Evolutionary conservation across 2,888 invertebrate species (phyloP), one percentile per base, ranked within the genome.

Genomic region (Erynnis tages): DNA sequence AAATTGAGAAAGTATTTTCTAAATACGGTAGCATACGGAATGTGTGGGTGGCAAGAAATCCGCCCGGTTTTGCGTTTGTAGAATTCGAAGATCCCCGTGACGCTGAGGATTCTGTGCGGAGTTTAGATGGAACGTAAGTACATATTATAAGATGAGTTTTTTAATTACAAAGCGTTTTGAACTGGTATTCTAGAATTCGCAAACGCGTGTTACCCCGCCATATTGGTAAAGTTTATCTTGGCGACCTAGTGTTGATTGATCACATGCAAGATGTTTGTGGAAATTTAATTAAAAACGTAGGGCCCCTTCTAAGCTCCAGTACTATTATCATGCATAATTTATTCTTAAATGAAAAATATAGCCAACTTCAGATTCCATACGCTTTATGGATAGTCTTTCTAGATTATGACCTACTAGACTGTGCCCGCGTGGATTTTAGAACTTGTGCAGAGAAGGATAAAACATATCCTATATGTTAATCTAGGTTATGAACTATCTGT

Each of bases 21-120:
- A 95, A 96, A 81, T 97, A 96, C 79, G 97, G 97, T 5, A 95
- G 95, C 32, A 91, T 97, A 59, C 91, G 95, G 65, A 97, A 96
- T 82, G 97, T 97, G 40, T 97, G 97, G 97, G 97, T 98, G 45
- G 97, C 97, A 0, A 91, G 97, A 68, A 97, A 97, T 75, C 97
- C 97, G 30, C 97, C 97, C 4, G 97, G 96, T 11, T 96, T 97
- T 83, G 96, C 96, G 0, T 97, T 97, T 80, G 95, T 96, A 2
- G 96, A 97, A 81, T 97, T 93, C 78, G 96, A 97, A 85, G 97
- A 97, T 71, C 93, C 94, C 10, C 88, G 97, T 56, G 97, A 97
- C 75, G 96, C 97, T 8, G 95, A 96, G 79, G 96, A 97, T 79
- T 93, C 96, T 21, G 95, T 95, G 8, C 88, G 95, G 68, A 95